phyloP scores from a whole-genome alignment of 2,113 vertebrate species.

The Psephotus haematonotus region DNA sequence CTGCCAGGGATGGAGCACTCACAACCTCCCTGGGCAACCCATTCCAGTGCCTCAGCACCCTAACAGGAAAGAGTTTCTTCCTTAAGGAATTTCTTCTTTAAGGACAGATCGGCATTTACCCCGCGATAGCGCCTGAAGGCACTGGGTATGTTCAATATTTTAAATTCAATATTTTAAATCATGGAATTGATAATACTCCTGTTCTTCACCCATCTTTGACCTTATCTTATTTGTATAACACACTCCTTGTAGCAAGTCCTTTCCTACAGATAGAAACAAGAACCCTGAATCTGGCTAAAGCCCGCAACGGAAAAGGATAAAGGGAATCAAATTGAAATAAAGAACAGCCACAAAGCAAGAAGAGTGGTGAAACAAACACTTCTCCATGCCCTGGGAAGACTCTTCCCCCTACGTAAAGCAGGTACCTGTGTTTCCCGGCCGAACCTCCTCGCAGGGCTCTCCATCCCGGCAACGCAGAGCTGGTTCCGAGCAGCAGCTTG shows the following conservation, averaged over 20 bases:
- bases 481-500: neutral
- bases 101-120: too few species aligned
- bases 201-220: too few species aligned
- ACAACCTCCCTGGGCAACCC: too few species aligned
- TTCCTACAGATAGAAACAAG: fast-evolving
- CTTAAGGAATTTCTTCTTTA: too few species aligned
- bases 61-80: too few species aligned
- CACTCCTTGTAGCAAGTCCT: neutral
- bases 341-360: neutral
- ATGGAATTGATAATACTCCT: neutral
- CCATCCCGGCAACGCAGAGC: fast-evolving
- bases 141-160: too few species aligned
- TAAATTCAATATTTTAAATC: too few species aligned
- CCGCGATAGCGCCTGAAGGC: too few species aligned
- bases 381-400: fast-evolving
- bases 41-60: too few species aligned
- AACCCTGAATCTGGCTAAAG: fast-evolving
- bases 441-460: fast-evolving
- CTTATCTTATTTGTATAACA: too few species aligned
- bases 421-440: neutral
- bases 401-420: neutral
- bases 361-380: fast-evolving
- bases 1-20: too few species aligned
- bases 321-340: fast-evolving
- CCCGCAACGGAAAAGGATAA: fast-evolving